Evolutionary conservation across 1,140 invertebrate genomes (phyloP).

Genomic region (Drosophila orosa): DNA sequence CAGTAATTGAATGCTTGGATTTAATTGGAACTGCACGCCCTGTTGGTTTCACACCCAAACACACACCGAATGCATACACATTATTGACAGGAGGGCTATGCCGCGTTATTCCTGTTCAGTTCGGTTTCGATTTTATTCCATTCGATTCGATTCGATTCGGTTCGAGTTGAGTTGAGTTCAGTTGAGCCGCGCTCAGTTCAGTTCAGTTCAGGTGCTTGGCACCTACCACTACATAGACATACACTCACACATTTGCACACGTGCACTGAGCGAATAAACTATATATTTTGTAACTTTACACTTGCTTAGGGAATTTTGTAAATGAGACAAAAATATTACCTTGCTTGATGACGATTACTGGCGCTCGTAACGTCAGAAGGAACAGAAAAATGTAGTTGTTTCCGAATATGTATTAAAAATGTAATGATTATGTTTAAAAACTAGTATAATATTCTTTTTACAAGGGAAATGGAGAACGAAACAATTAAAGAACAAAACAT

Average conservation of each 20-base stretch:
- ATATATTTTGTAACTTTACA: too few species aligned
- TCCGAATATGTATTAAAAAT: too few species aligned
- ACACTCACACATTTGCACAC: neutral
- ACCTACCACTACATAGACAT: conserved; percentile 44
- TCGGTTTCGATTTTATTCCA: conserved; percentile 14
- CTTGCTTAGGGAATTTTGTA: too few species aligned
- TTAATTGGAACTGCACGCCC: conserved; percentile 80
- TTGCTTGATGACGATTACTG: too few species aligned
- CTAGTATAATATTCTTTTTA: too few species aligned
- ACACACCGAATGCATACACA: conserved; percentile 68
- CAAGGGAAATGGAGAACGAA: too few species aligned
- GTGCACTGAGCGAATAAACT: conserved; percentile 8
- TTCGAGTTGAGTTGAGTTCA: conserved; percentile 48
- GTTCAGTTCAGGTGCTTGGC: conserved; percentile 52
- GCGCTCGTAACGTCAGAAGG: too few species aligned
- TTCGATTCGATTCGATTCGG: conserved; percentile 9
- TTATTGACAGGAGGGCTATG: conserved; percentile 69
- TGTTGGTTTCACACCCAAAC: conserved; percentile 70
- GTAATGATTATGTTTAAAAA: too few species aligned
- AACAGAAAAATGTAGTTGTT: too few species aligned
- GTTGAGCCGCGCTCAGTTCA: conserved; percentile 41
- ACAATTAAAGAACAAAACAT: neutral
- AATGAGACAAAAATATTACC: too few species aligned
- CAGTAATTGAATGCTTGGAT: conserved; percentile 74
- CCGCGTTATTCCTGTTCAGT: conserved; percentile 25